Percentiles rank a stretch among this genome's conserved stretches.
These are phyloP conservation scores for Agrochola macilenta DNA, from an alignment of 2,888 invertebrate species.

Conservation along the genomic window DNA sequence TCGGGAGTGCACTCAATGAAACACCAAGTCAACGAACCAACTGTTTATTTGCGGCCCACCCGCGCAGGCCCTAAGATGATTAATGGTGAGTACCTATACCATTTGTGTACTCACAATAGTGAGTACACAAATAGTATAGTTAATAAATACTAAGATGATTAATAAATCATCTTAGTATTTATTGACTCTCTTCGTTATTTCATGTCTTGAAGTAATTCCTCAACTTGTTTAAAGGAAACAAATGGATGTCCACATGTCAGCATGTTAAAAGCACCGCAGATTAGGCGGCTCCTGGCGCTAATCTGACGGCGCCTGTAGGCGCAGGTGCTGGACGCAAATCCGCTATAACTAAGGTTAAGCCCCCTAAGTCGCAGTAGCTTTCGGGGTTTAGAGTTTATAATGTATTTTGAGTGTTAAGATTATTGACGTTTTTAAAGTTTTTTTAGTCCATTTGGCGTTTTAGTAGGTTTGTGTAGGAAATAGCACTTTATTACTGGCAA, in stretches of 20 bases:
- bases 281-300: constrained; percentile 24
- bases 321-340: constrained; percentile 49
- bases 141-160: too few relatives aligned
- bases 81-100: neutral
- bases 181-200: neutral
- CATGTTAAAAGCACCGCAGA: constrained; percentile 7
- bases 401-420: constrained; percentile 12
- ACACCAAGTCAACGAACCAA: neutral
- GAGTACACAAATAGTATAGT: too few relatives aligned
- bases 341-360: constrained; percentile 54
- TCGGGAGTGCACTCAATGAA: neutral
- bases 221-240: neutral
- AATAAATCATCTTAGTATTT: neutral
- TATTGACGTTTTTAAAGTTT: constrained; percentile 11
- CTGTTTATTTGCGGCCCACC: neutral
- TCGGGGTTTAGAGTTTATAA: constrained; percentile 10
- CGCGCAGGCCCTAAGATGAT: neutral
- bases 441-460: neutral
- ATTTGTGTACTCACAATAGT: neutral
- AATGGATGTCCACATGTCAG: constrained; percentile 8
- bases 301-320: constrained; percentile 37
- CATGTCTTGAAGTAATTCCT: neutral
- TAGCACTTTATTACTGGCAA: neutral
- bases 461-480: neutral
- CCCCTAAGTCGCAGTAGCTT: constrained; percentile 29